A percentile compares a stretch with the other conserved stretches of the same genome.
Conservation (phyloP, 2,113 vertebrate species). For the Emberiza fucata region DNA sequence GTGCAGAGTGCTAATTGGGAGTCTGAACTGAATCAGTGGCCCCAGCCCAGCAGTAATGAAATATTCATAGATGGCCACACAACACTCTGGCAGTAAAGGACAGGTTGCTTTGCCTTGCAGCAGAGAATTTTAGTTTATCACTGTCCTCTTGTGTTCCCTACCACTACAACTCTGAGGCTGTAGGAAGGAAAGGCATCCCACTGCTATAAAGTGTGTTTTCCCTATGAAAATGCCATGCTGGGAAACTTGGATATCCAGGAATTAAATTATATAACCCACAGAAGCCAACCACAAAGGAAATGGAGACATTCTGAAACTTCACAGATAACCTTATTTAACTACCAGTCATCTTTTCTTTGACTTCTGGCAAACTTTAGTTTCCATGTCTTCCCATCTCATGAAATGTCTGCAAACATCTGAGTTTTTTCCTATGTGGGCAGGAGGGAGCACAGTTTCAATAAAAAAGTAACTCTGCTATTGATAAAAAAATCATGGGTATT, state of each 20-base stretch:
- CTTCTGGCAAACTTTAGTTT: not conserved
- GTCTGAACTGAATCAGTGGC: slow-evolving; percentile 60
- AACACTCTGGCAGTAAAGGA: slow-evolving; percentile 28
- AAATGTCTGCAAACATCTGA: not conserved
- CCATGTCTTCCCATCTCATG: not conserved
- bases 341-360: not conserved
- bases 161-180: not conserved
- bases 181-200: not conserved
- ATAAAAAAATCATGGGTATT: not conserved
- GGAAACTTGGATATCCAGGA: not conserved
- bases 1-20: slow-evolving; percentile 66
- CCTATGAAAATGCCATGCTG: not conserved
- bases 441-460: not conserved
- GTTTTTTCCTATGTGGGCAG: not conserved
- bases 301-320: not conserved
- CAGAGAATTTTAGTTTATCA: not conserved
- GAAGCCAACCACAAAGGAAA: not conserved
- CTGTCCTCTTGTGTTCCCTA: not conserved
- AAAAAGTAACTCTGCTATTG: not conserved
- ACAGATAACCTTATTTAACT: not conserved
- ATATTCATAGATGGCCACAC: slow-evolving; percentile 45
- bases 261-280: not conserved
- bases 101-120: slow-evolving; percentile 12
- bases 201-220: not conserved
- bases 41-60: slow-evolving; percentile 59